phyloP scores from a whole-genome alignment of 2,888 invertebrate species.

The Rotaria macrura region DNA sequence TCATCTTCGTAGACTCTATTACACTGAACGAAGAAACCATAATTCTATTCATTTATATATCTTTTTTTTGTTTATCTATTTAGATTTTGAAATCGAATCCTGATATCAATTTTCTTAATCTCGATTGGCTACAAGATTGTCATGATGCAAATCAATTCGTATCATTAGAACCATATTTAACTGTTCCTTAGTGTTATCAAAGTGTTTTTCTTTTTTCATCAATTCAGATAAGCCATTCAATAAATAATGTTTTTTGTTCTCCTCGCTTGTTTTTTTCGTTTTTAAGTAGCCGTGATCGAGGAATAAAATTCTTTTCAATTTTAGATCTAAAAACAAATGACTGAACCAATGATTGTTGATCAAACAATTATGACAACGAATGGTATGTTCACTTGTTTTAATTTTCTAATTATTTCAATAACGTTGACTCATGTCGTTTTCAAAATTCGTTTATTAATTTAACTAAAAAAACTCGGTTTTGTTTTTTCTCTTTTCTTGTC shows the following conservation, averaged over 20 bases:
- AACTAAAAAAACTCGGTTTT: background rate
- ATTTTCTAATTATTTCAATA: background rate
- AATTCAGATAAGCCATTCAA: background rate
- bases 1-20: no score
- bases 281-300: background rate
- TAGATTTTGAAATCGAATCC: constrained; percentile 25
- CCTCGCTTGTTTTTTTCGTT: background rate
- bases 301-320: background rate
- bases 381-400: background rate
- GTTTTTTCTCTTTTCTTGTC: background rate
- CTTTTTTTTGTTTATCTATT: background rate
- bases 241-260: no score
- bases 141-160: constrained; percentile 23
- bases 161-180: background rate
- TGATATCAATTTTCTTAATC: constrained; percentile 25
- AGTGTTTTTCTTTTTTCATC: background rate
- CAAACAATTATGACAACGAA: background rate
- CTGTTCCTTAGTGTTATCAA: background rate
- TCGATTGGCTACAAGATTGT: constrained; percentile 27
- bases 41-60: background rate
- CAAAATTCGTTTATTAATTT: background rate
- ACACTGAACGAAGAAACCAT: background rate
- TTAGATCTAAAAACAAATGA: background rate
- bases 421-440: background rate
- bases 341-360: background rate